These are phyloP conservation scores for Gasterosteus nipponicus DNA, from an alignment of 2,113 vertebrate genomes.

Conservation along the genomic window DNA sequence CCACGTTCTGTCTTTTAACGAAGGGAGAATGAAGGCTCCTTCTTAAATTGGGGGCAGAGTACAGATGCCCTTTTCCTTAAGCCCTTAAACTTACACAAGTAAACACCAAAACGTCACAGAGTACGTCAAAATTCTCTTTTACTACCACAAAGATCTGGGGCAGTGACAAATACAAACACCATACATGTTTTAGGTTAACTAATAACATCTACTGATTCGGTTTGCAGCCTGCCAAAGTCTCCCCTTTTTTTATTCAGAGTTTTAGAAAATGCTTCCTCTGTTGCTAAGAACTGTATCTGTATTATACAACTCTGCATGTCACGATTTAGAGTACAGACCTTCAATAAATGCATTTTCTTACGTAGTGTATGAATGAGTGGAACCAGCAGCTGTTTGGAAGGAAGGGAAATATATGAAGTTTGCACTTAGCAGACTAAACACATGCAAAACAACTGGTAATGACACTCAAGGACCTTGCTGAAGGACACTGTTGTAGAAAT, in stretches of 20 bases:
- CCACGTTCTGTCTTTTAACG: slow-evolving; percentile 24
- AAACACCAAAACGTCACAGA: slow-evolving; percentile 21
- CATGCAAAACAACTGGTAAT: neutral
- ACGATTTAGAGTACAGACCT: neutral
- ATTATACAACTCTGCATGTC: neutral
- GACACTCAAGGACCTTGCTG: neutral
- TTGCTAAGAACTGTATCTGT: neutral
- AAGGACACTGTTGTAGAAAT: neutral
- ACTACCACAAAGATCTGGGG: neutral
- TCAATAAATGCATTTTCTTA: neutral
- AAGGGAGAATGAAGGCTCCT: neutral
- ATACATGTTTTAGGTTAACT: neutral
- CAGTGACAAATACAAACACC: neutral
- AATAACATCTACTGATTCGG: neutral
- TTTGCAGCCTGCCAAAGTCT: no score
- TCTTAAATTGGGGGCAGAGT: slow-evolving; percentile 18
- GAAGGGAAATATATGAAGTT: neutral
- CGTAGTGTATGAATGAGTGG: neutral
- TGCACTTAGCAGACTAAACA: neutral
- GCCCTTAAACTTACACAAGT: slow-evolving; percentile 6
- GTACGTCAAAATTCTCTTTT: neutral
- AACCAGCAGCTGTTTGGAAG: slow-evolving; percentile 12
- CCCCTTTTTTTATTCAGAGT: no score
- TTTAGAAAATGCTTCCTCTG: neutral
- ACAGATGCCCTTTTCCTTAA: slow-evolving; percentile 14